Base-by-base conservation (phyloP, 2,888 invertebrate species). In the Timandra comae region DNA sequence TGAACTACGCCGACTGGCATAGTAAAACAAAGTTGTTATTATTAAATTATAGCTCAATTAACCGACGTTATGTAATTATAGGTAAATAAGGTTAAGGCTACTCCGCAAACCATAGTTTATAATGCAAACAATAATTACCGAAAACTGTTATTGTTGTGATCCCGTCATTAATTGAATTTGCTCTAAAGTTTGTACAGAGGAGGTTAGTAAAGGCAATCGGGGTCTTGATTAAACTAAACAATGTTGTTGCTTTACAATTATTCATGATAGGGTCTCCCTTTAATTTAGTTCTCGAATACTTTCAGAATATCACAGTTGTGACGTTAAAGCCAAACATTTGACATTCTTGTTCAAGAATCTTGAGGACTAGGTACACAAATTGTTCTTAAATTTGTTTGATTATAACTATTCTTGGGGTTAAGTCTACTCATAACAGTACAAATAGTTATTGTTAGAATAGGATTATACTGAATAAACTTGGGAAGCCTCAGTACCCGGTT, bases 141-240 rank as follows among this genome's bases (percentile, higher is more conserved):
- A 72, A 76, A 77, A 77, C 66, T 76, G 74, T 77, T 79, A 76
- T 80, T 80, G 70, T 77, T 80, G 66, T 73, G 75, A 73, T 71
- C 62, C 67, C 54, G 47, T 55, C 53, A 73, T 70, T 79, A 81
- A 82, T 82, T 81, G 73, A 77, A 80, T 79, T 78, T 68, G 56
- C 63, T 57, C 53, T 59, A 42, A 70, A 78, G 80, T 82, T 82
- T 81, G 78, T 81, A 69, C 67, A 77, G 77, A 67, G 56, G 59
- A 68, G 75, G 73, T 72, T 72, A 69, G 63, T 58, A 41, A 54
- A 69, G 74, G 70, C 76, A 77, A 75, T 74, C 62, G 69, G 64
- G 66, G 62, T 67, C 71, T 74, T 79, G 74, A 81, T 79, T 81
- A 80, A 81, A 71, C 74, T 74, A 79, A 79, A 78, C 78, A 79